A percentile compares a stretch with the other conserved stretches of the same genome.
Evolutionary conservation across 2,888 invertebrate species (phyloP).

Genomic region (Himalopsyche japonica): DNA sequence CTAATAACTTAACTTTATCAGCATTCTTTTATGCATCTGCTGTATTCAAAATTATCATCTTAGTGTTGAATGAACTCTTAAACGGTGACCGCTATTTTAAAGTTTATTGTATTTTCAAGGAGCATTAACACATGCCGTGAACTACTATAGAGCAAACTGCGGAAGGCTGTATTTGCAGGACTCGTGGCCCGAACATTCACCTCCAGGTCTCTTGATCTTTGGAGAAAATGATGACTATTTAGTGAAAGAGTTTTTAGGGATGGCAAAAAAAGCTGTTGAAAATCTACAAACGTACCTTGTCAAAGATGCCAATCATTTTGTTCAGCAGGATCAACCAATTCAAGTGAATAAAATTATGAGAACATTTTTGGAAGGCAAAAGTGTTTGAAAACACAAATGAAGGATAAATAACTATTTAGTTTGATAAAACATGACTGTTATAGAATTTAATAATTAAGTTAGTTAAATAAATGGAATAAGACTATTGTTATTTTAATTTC

Average conservation of each 20-base stretch:
- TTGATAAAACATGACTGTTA: background rate
- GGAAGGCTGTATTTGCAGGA: conserved; percentile 45
- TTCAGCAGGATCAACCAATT: conserved; percentile 61
- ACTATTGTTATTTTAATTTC: background rate
- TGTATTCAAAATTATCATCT: no score
- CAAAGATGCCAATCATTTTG: conserved; percentile 56
- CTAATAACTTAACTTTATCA: no score
- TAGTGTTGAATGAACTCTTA: no score
- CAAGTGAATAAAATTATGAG: conserved; percentile 57
- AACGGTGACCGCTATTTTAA: no score
- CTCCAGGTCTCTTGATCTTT: conserved; percentile 53
- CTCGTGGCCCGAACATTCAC: conserved; percentile 46
- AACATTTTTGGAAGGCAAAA: conserved; percentile 48
- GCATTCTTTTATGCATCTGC: no score
- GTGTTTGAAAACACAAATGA: background rate
- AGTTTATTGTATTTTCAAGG: conserved; percentile 46
- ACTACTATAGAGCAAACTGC: conserved; percentile 62
- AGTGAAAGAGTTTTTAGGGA: conserved; percentile 45
- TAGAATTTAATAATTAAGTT: background rate
- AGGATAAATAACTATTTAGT: background rate
- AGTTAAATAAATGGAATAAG: background rate
- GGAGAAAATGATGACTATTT: conserved; percentile 55
- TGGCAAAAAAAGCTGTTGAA: conserved; percentile 51
- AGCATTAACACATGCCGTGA: conserved; percentile 60
- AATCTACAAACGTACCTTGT: conserved; percentile 54